These are phyloP conservation scores for Drosophila falleni DNA, from an alignment of 2,888 invertebrate species.

Conservation along the genomic window DNA sequence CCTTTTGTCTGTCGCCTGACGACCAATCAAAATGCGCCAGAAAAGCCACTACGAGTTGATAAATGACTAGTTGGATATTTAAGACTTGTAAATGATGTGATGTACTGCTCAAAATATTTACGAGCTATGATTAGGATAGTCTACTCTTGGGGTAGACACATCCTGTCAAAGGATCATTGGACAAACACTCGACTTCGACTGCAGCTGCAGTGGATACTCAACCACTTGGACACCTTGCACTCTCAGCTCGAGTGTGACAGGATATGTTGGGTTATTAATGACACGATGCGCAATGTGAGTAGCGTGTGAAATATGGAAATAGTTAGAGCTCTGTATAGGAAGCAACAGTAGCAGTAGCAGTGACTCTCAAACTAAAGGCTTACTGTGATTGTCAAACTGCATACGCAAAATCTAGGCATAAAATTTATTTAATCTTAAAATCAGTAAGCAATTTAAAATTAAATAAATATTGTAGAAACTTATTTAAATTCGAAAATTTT, in stretches of 20 bases:
- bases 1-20: constrained; percentile 31
- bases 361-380: constrained; percentile 1
- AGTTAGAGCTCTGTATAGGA: not conserved
- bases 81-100: constrained; percentile 34
- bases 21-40: constrained; percentile 42
- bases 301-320: constrained; percentile 62
- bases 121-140: constrained; percentile 29
- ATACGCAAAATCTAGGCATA: not conserved
- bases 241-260: constrained; percentile 39
- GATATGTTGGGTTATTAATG: constrained; percentile 58
- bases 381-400: not conserved
- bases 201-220: constrained; percentile 42
- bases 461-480: not conserved
- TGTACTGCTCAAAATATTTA: constrained; percentile 57
- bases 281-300: constrained; percentile 37
- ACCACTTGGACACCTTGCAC: constrained; percentile 54
- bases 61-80: constrained; percentile 40
- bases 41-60: constrained; percentile 17
- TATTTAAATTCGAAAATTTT: too few species aligned
- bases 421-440: not conserved
- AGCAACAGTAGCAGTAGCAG: not conserved
- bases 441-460: not conserved
- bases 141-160: constrained; percentile 11
- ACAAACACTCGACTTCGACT: constrained; percentile 20
- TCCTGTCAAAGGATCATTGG: constrained; percentile 58